phyloP scores from a whole-genome alignment of 2,888 invertebrate species.

The Ophion costatus region DNA sequence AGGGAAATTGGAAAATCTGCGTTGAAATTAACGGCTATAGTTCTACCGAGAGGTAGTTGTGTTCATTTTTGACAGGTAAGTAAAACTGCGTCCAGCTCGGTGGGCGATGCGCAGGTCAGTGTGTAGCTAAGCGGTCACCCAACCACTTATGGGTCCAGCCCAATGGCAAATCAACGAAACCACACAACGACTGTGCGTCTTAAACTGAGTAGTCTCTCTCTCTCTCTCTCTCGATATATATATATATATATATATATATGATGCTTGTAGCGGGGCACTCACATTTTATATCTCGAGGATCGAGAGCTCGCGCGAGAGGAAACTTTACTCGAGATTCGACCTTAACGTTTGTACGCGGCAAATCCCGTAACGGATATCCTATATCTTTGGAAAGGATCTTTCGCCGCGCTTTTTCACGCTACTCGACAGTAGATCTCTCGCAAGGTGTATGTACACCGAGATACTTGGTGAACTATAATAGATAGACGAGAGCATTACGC shows the following conservation, averaged over 20 bases:
- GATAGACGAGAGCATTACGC: slow-evolving; percentile 54
- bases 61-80: neutral
- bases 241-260: slow-evolving; percentile 6
- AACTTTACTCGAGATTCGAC: slow-evolving; percentile 70
- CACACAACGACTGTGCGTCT: neutral
- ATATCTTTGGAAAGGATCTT: slow-evolving; percentile 79
- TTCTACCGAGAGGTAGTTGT: neutral
- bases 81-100: neutral
- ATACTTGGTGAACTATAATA: slow-evolving; percentile 7
- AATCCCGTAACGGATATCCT: slow-evolving; percentile 77
- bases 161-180: neutral
- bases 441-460: slow-evolving; percentile 38
- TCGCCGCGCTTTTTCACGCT: slow-evolving; percentile 70
- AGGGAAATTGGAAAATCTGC: neutral
- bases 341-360: slow-evolving; percentile 75
- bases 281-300: slow-evolving; percentile 61
- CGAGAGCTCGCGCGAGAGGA: slow-evolving; percentile 31
- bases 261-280: slow-evolving; percentile 48
- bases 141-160: neutral
- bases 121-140: neutral
- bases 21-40: neutral
- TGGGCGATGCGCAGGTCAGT: neutral
- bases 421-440: slow-evolving; percentile 65
- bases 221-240: no score
- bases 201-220: neutral